Evolutionary conservation across 2,113 vertebrate species (phyloP), one percentile per base, ranked within the genome.

Genomic region (Montifringilla adamsi): DNA sequence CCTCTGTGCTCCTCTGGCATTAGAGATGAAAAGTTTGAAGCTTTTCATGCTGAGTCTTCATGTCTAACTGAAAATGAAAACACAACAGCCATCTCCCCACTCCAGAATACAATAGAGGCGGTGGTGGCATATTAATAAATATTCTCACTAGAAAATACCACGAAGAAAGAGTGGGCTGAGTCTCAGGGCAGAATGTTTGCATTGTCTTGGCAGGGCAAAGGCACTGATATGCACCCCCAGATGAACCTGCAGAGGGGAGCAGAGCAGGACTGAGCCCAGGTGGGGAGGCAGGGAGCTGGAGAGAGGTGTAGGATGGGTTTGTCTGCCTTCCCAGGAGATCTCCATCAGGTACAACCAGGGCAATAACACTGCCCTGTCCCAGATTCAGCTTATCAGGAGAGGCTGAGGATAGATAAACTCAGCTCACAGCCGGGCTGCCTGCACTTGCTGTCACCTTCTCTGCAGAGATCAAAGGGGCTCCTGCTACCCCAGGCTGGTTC

Each of bases 1-100:
- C 35, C 30, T 90, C 59, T 7, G 2, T 81, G 63, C 28, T 92
- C 47, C 43, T 93, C 53, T 75, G 63, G 15, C 47, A 67, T 59
- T 24, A n/a, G 77, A 93, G 82, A 85, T 74, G 15, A 87, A 63
- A 77, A 76, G 46, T 87, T 53, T 52, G 47, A 81, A 87, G 74
- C 33, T 88, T 89, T 91, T 93, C 64, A 37, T 56, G 55, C 52
- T 74, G 72, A 55, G 75, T 76, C 63, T 90, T 92, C 63, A 41
- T 27, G 9, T 90, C 66, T 81, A 86, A 69, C 59, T 77, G 79
- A 59, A 91, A 93, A 83, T 41, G 50, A 67, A 92, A 93, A 52
- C 60, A 75, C 43, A 84, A 55, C 64, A 81, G 44, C 64, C 8
- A 0, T 74, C 83, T 84, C 59, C 24, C 22, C 27, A 6, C 63